Conservation (phyloP, 2,888 invertebrate species). For the Drosophila crucigera region DNA sequence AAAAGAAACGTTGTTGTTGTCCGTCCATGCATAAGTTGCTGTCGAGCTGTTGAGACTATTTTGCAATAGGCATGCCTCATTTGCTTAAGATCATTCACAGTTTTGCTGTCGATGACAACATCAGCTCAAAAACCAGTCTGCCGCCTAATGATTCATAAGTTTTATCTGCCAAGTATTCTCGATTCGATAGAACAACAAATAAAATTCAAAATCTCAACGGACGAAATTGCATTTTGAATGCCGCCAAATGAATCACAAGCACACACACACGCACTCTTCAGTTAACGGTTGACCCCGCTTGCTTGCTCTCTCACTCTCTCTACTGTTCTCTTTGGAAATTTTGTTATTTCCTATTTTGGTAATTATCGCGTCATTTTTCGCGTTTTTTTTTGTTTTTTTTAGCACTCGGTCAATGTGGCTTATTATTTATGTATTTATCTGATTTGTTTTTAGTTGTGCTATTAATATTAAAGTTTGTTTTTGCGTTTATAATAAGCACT, state of each 20-base stretch:
- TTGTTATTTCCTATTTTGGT: slow-evolving; percentile 66
- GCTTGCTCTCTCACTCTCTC: slow-evolving; percentile 9
- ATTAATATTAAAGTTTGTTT: slow-evolving; percentile 40
- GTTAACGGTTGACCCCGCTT: slow-evolving; percentile 39
- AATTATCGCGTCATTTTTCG: slow-evolving; percentile 71
- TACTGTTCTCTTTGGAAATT: slow-evolving; percentile 4
- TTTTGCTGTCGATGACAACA: slow-evolving; percentile 47
- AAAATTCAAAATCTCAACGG: slow-evolving; percentile 48
- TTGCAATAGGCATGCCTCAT: slow-evolving; percentile 44
- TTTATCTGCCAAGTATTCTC: slow-evolving; percentile 30
- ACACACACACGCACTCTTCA: neutral
- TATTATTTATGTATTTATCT: slow-evolving; percentile 56
- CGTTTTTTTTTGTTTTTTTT: slow-evolving; percentile 22
- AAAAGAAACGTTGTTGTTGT: slow-evolving; percentile 59
- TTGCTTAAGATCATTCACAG: slow-evolving; percentile 54
- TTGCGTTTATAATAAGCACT: slow-evolving; percentile 55
- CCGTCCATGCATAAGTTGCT: slow-evolving; percentile 29
- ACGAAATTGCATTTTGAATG: slow-evolving; percentile 43
- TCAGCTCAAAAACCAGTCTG: slow-evolving; percentile 53
- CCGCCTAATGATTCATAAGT: slow-evolving; percentile 49
- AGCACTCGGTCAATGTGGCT: slow-evolving; percentile 31
- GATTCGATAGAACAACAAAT: slow-evolving; percentile 10
- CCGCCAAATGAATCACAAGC: slow-evolving; percentile 43
- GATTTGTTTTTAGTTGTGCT: slow-evolving; percentile 52
- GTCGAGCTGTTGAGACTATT: slow-evolving; percentile 37